Percentiles rank a stretch among this genome's conserved stretches.
phyloP scores from a whole-genome alignment of 2,113 vertebrate genomes.

The Junco hyemalis region DNA sequence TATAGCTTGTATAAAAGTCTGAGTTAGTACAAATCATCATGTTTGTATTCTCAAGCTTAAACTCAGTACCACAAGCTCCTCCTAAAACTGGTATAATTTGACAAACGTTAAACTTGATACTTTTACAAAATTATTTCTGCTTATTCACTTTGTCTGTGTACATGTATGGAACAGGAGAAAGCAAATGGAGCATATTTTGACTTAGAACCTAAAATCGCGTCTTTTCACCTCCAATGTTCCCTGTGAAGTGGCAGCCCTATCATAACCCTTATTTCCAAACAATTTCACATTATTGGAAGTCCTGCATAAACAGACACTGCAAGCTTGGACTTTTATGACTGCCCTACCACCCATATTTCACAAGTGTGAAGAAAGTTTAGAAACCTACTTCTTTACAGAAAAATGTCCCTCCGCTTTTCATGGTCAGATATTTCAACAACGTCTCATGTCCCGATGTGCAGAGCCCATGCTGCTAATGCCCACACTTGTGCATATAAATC shows the following conservation, averaged over 20 bases:
- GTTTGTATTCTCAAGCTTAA: not conserved
- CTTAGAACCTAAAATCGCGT: not conserved
- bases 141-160: not conserved
- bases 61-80: not conserved
- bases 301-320: not conserved
- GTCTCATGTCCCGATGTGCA: not conserved
- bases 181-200: not conserved
- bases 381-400: not conserved
- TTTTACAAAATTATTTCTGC: not conserved
- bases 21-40: not conserved
- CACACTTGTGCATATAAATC: constrained; percentile 43
- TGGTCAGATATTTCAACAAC: not conserved
- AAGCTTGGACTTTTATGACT: not conserved
- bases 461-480: constrained; percentile 18
- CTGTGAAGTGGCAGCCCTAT: not conserved
- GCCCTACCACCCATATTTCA: not conserved
- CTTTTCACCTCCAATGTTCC: not conserved
- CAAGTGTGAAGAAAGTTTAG: not conserved
- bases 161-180: not conserved
- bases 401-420: not conserved
- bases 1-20: not conserved
- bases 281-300: not conserved
- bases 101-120: not conserved
- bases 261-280: not conserved
- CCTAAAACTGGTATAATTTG: not conserved